Evolutionary conservation across 2,113 vertebrate genomes (phyloP), one percentile per base, ranked within the genome.

Genomic region (Pristiophorus japonicus): DNA sequence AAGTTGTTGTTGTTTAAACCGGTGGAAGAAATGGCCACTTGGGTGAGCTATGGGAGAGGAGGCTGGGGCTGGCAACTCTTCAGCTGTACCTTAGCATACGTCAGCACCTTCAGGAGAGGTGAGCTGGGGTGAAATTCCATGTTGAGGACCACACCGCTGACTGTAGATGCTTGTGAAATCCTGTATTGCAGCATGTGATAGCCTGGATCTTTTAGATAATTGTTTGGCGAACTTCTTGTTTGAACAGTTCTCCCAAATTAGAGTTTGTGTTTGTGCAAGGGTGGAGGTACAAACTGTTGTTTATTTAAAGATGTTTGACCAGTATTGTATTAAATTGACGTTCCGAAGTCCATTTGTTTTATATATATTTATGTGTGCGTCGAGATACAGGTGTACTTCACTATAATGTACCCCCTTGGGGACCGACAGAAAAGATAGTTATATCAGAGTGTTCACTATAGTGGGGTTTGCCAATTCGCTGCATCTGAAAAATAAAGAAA

Each of bases 211-310:
- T 38, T 65, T 38, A 65, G 88, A 92, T 92, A 63, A 92, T 65
- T 92, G 88, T 92, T 92, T 92, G 34, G 63, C 38, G 34, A 91
- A 22, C 3, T 55, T 20, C 20, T 30, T 91, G 59, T 63, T 92
- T 92, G 59, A 92, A 22, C 30, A 92, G 88, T 63, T 63, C 34
- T 63, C 87, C 55, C 14, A 30, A 90, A 91, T 91, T 62, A 55
- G 88, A 63, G 62, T 92, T 62, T 92, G 88, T 91, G 59, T 92
- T 92, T 92, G 88, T 38, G 34, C 88, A 92, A 92, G 88, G 59
- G 34, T 63, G 88, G 16, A 92, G 62, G 38, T 63, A 38, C 59
- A 92, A 63, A 91, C 88, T 42, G 34, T 63, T 92, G 88, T 92
- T 92, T 92, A 63, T 63, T 92, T 92, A 63, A 65, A 45, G 78